These are phyloP conservation scores for Pao palembangensis DNA, from an alignment of 2,113 vertebrate species.

Conservation along the genomic window DNA sequence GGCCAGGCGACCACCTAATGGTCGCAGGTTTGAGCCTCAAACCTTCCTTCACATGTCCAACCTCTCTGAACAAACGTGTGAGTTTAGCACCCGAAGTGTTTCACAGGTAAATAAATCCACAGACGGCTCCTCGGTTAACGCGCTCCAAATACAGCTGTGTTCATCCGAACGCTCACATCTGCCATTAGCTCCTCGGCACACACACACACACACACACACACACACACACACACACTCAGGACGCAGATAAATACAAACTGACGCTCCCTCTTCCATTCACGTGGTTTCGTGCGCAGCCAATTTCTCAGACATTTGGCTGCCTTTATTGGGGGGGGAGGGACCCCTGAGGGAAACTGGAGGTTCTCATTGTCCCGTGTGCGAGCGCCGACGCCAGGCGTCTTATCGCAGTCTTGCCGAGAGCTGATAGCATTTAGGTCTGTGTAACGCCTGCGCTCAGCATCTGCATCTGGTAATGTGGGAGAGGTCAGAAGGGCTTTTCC, in stretches of 20 bases:
- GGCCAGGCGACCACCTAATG: not conserved
- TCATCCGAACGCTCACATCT: too few relatives aligned
- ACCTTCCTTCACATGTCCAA: conserved; percentile 15
- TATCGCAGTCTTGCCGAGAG: conserved; percentile 60
- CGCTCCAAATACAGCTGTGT: too few relatives aligned
- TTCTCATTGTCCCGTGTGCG: conserved; percentile 66
- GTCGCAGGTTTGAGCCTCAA: conserved; percentile 37
- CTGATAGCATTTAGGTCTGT: conserved; percentile 64
- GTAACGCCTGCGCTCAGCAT: conserved; percentile 33
- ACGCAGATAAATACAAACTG: conserved; percentile 65
- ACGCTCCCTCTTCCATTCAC: conserved; percentile 62
- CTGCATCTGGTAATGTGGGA: conserved; percentile 55
- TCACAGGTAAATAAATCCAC: not conserved
- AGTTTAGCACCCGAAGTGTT: not conserved
- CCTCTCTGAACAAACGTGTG: conserved; percentile 21
- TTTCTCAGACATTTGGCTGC: conserved; percentile 40
- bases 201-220: not conserved
- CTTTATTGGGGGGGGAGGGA: conserved; percentile 49
- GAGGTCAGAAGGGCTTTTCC: conserved; percentile 50
- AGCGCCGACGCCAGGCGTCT: conserved; percentile 56
- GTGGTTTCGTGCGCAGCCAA: conserved; percentile 50
- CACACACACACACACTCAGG: conserved; percentile 20
- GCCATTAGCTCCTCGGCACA: not conserved
- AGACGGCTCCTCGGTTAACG: too few relatives aligned
- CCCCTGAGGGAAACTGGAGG: conserved; percentile 48